These are phyloP conservation scores for Sylvia atricapilla DNA, from an alignment of 2,113 vertebrate genomes.

Conservation along the genomic window DNA sequence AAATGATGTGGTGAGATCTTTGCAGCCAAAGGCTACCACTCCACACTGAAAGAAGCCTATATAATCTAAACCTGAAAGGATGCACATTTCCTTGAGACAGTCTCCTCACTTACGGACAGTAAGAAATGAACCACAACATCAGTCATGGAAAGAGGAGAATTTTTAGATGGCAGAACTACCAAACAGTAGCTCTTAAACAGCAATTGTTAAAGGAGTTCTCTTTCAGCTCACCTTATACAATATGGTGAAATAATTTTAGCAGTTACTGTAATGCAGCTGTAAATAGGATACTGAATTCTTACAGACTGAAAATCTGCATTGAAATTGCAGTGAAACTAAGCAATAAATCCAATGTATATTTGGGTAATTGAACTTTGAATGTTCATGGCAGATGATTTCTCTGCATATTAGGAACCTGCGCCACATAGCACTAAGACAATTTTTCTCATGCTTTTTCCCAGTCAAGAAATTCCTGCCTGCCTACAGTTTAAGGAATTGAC, in stretches of 20 bases:
- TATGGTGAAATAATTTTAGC: background rate
- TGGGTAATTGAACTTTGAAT: background rate
- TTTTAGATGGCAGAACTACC: background rate
- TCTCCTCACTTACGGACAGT: background rate
- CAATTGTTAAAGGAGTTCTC: background rate
- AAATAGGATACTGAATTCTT: background rate
- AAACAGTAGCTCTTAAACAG: background rate
- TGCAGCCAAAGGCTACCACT: background rate
- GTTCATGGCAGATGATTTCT: background rate
- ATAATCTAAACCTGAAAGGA: background rate
- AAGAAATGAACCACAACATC: accelerated
- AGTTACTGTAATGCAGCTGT: background rate
- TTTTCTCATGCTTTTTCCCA: background rate
- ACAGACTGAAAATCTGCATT: background rate
- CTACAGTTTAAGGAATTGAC: background rate
- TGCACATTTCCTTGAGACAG: background rate
- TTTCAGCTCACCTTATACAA: background rate
- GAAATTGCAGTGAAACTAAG: background rate
- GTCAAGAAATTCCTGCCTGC: background rate
- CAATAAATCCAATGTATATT: background rate
- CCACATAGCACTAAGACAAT: background rate
- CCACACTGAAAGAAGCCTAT: background rate
- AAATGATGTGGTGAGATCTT: background rate
- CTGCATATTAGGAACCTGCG: background rate
- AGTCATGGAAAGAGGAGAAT: background rate